Percentiles rank a stretch among this genome's conserved stretches.
These are phyloP conservation scores for Drosophila cognata DNA, from an alignment of 2,888 invertebrate species.

Conservation along the genomic window DNA sequence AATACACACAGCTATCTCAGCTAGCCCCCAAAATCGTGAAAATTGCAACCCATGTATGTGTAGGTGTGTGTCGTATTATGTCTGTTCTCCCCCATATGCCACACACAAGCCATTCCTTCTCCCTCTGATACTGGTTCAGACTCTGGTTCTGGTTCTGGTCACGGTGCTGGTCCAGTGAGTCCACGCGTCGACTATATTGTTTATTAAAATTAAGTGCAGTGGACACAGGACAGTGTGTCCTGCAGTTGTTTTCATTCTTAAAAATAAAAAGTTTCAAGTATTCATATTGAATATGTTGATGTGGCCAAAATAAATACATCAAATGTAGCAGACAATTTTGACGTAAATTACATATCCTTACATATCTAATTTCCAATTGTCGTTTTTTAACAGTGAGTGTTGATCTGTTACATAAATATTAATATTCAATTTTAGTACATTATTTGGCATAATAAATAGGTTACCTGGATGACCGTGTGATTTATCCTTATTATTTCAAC, in stretches of 20 bases:
- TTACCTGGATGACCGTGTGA: not conserved
- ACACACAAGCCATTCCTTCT: conserved; percentile 6
- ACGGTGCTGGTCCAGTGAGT: conserved; percentile 22
- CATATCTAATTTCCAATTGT: not conserved
- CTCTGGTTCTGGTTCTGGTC: conserved; percentile 6
- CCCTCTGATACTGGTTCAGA: not conserved
- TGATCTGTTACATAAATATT: not conserved
- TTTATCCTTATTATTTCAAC: not conserved
- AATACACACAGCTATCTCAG: conserved; percentile 29
- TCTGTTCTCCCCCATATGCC: conserved; percentile 15
- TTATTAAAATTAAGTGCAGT: conserved; percentile 76
- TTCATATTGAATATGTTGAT: not conserved
- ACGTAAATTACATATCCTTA: not conserved
- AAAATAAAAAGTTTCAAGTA: not conserved
- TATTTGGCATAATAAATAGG: not conserved
- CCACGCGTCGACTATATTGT: conserved; percentile 71
- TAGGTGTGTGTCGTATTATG: not conserved
- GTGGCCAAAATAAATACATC: not conserved
- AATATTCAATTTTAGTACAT: not conserved
- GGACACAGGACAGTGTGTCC: conserved; percentile 42
- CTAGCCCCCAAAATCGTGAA: conserved; percentile 5
- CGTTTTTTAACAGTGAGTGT: too few relatives aligned
- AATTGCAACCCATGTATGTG: not conserved
- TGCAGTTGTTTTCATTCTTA: not conserved
- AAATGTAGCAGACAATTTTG: not conserved